Evolutionary conservation across 2,888 invertebrate genomes (phyloP), one percentile per base, ranked within the genome.

Genomic region (Laspeyria flexula): DNA sequence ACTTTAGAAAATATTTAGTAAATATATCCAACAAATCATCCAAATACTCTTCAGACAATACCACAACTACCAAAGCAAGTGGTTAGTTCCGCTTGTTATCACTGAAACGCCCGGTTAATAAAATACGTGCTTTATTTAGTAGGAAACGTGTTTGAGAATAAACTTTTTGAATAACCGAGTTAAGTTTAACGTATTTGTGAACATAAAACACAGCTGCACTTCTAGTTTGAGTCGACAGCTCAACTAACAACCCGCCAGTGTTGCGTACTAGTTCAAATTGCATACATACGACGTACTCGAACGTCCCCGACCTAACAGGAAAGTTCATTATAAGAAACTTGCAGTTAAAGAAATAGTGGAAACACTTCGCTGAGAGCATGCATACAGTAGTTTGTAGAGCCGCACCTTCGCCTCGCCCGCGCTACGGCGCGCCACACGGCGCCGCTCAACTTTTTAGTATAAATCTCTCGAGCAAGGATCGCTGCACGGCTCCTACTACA

Each of bases 291-390:
- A 33, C 50, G 41, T 34, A 37, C 53, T 43, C 47, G 31, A 37
- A 21, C 18, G 41, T 58, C 55, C 49, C 48, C 40, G 48, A 37
- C 56, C 54, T 43, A 55, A 48, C 51, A 39, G 49, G 37, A 56
- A 73, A 77, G 69, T 77, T 77, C 71, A 73, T 77, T 77, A 75
- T 69, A 71, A 71, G 73, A 61, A 65, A 73, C 65, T 58, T 65
- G 56, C 18, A 52, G 59, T 38, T 56, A 63, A 72, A 71, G 64
- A 73, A 73, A 73, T 52, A 61, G 42, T 55, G 43, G 53, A 47
- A 63, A 57, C 58, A 60, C 57, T 60, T 59, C 55, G 33, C 48
- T 45, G 48, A 59, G 66, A 57, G 42, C 43, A 47, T 58, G 66
- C 57, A 58, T 49, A 60, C 42, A 63, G 55, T 53, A 62, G 62